Evolutionary conservation across 2,797 vertebrate species (phyloP).

Genomic region (Danionella dracula): DNA sequence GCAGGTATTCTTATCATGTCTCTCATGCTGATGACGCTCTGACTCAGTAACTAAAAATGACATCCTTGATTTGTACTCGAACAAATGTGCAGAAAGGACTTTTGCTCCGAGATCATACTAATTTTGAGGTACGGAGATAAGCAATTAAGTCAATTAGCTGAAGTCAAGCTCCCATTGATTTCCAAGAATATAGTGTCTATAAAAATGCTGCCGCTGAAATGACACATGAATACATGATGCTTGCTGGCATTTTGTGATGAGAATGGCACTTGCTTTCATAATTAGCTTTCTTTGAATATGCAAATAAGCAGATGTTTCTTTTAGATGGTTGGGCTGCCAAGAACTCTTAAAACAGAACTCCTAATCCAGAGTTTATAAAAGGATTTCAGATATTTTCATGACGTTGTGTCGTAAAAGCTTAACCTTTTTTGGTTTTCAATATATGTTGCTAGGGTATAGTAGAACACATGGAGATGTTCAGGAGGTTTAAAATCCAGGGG

Average conservation of each 20-base stretch:
- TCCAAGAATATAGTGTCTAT: constrained; percentile 21
- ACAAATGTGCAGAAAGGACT: constrained; percentile 20
- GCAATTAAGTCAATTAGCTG: constrained; percentile 30
- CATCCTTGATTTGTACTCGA: constrained; percentile 8
- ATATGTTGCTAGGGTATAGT: no score
- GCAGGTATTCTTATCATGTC: constrained; percentile 13
- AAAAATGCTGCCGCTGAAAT: background rate
- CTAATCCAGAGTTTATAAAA: background rate
- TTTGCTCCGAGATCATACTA: constrained; percentile 9
- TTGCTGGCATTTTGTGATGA: background rate
- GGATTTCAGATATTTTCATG: no score
- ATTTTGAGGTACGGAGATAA: constrained; percentile 18
- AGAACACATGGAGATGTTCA: no score
- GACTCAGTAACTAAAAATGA: constrained; percentile 26
- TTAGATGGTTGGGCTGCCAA: background rate
- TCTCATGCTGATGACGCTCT: constrained; percentile 13
- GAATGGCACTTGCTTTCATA: constrained; percentile 1
- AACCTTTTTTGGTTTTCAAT: no score
- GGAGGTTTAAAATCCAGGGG: background rate
- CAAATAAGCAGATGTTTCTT: constrained; percentile 27
- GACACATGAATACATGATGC: background rate
- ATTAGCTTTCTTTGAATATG: constrained; percentile 23
- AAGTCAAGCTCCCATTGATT: constrained; percentile 13
- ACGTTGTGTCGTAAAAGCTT: no score
- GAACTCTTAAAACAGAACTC: constrained; percentile 1